Conservation (phyloP, 2,888 invertebrate genomes). For the Gasteruption jaculator region DNA sequence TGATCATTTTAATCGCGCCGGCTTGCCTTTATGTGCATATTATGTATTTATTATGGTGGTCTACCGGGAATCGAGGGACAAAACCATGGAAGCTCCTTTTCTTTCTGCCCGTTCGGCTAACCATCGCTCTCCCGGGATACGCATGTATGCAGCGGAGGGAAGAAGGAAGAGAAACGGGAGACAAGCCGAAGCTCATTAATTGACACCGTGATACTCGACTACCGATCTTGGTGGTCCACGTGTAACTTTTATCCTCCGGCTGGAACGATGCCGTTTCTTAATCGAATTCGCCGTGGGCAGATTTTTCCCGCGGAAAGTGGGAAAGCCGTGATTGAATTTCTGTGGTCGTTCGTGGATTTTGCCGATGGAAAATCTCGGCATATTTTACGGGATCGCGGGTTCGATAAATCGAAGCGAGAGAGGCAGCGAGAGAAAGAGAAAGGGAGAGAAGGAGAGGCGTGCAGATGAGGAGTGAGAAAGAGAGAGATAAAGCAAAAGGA, state of each 20-base stretch:
- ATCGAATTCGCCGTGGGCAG: too few species aligned
- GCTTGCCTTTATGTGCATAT: constrained; percentile 50
- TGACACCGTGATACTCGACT: constrained; percentile 47
- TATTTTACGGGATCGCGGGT: too few species aligned
- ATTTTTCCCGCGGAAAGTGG: too few species aligned
- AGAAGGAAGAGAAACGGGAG: too few species aligned
- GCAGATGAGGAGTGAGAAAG: constrained; percentile 18
- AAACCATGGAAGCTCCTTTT: constrained; percentile 40
- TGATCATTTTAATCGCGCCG: constrained; percentile 49
- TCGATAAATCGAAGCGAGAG: not conserved
- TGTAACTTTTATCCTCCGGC: constrained; percentile 25
- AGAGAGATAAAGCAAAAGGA: constrained; percentile 6
- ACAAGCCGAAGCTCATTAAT: constrained; percentile 49
- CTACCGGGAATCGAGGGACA: constrained; percentile 48
- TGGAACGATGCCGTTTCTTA: constrained; percentile 22
- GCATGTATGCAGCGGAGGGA: too few species aligned
- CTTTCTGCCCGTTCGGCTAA: constrained; percentile 27
- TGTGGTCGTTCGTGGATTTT: too few species aligned
- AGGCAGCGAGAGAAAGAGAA: too few species aligned
- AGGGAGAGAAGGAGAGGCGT: constrained; percentile 15
- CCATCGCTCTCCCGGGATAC: too few species aligned
- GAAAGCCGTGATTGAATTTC: too few species aligned
- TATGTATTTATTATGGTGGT: constrained; percentile 50
- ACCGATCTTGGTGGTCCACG: constrained; percentile 49
- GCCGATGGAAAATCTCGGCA: too few species aligned